Conservation (phyloP, 2,888 invertebrate genomes). For the Eupithecia pulchellata region DNA sequence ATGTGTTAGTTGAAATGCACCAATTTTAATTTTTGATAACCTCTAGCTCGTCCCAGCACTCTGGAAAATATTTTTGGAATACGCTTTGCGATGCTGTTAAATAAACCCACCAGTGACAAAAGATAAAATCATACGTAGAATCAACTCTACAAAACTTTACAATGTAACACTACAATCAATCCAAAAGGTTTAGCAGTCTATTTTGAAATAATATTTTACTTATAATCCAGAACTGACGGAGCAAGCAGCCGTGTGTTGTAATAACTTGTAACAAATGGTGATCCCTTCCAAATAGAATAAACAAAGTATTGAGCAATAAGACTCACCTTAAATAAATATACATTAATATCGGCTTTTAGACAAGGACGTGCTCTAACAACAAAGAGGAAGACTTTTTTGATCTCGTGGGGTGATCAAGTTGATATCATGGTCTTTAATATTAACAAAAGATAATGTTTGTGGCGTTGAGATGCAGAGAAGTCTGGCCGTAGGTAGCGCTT, state of each 20-base stretch:
- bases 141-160: constrained; percentile 7
- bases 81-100: neutral
- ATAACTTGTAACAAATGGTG: constrained; percentile 33
- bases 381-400: neutral
- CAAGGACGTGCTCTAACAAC: neutral
- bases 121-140: neutral
- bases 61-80: neutral
- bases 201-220: constrained; percentile 8
- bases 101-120: neutral
- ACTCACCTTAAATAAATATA: constrained; percentile 20
- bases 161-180: neutral
- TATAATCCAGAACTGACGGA: constrained; percentile 19
- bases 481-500: neutral
- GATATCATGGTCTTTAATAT: too few relatives aligned
- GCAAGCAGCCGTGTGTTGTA: constrained; percentile 15
- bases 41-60: neutral
- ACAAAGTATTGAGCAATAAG: constrained; percentile 28
- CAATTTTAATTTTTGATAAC: neutral
- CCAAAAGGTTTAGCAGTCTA: neutral
- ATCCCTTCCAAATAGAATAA: constrained; percentile 30
- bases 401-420: too few relatives aligned
- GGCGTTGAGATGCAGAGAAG: neutral
- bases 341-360: constrained; percentile 16
- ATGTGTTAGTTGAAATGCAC: neutral
- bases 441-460: too few relatives aligned